A percentile compares a stretch with the other conserved stretches of the same genome.
Conservation (phyloP, 2,797 vertebrate genomes). For the Capromys pilorides region DNA sequence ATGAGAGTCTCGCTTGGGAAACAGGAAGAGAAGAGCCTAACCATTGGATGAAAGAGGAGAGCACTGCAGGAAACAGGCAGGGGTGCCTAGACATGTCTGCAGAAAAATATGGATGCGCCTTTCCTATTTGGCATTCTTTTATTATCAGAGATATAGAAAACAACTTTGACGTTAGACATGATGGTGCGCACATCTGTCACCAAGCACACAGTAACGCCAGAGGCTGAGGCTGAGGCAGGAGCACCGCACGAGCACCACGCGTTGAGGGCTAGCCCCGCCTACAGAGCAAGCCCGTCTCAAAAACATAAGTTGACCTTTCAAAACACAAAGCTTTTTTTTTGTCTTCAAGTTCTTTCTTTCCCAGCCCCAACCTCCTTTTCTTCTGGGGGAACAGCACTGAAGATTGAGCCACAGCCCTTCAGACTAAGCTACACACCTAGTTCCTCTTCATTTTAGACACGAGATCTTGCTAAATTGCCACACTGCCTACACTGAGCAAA, state of each 20-base stretch:
- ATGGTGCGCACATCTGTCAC: neutral
- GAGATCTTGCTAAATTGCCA: neutral
- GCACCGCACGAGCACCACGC: neutral
- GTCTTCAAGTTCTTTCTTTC: neutral
- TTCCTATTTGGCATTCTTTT: constrained; percentile 37
- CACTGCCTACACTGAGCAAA: neutral
- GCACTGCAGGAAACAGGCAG: neutral
- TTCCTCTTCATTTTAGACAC: neutral
- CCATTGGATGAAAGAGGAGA: neutral
- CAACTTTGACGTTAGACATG: neutral
- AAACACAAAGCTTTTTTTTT: neutral
- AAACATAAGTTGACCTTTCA: neutral
- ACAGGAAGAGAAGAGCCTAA: neutral
- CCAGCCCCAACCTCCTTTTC: neutral
- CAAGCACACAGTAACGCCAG: neutral
- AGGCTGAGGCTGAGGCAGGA: neutral
- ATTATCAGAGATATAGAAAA: neutral
- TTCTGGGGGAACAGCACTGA: neutral
- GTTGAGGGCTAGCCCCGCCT: neutral
- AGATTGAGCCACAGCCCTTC: neutral
- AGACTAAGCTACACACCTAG: neutral
- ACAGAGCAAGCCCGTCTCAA: neutral
- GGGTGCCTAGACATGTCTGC: neutral
- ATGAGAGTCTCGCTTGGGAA: neutral
- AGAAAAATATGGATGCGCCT: neutral